Evolutionary conservation across 2,888 invertebrate genomes (phyloP), one percentile per base, ranked within the genome.

Genomic region (Leptarthrus brevirostris): DNA sequence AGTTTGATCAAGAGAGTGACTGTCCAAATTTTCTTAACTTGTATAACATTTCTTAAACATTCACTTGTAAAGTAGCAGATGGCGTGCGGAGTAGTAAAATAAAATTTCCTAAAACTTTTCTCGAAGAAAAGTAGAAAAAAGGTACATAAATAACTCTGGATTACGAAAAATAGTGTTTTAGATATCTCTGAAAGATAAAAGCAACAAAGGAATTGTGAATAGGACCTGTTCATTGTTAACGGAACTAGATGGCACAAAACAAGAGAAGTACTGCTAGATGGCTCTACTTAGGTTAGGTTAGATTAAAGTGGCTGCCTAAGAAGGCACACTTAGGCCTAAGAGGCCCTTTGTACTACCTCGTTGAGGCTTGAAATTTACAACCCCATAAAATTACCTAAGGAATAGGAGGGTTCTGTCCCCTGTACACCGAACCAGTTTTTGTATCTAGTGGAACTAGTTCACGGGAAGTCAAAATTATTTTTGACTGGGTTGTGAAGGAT

Each of bases 61-160:
- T 30, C 49, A 49, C 52, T 69, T 52, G 18, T n/a, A 52, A 30
- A 52, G n/a, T 69, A 69, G 52, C 69, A 52, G 52, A 69, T 49
- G 52, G 69, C 69, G 69, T 69, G 69, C 69, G 30, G 64, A 64
- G 69, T 69, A 69, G 69, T 52, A 69, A 69, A 69, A 52, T n/a
- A 16, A 52, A 30, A 44, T 26, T 26, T 14, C 18, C 34, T 10
- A 18, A 1, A 52, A 34, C 18, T 30, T 30, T 52, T 44, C 69
- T 49, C n/a, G 12, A 34, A 34, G 20, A 34, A n/a, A 36, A 36
- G 18, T n/a, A n/a, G n/a, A n/a, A n/a, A n/a, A n/a, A n/a, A 12
- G 52, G 49, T 69, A 12, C 8, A 40, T 12, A 52, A 49, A 52
- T 52, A 34, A 64, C 64, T 64, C 47, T 64, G 64, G 44, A 64